Evolutionary conservation across 2,888 invertebrate genomes (phyloP).

Genomic region (Lordiphosa fenestrarum): DNA sequence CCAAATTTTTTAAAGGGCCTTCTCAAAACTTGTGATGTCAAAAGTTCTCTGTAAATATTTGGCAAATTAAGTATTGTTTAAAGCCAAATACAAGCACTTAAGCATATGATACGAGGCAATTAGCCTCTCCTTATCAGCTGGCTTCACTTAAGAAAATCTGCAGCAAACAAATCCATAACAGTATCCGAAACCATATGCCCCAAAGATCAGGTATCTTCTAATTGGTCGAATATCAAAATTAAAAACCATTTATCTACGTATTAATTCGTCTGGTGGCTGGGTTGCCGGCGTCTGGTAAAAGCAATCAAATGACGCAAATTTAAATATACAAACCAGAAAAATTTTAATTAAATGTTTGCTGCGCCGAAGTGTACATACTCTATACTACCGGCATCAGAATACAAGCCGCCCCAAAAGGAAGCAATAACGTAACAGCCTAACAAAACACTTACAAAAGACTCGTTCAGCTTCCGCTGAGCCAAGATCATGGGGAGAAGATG

Average conservation of each 20-base stretch:
- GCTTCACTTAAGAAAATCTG: conserved; percentile 16
- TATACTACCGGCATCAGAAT: too few relatives aligned
- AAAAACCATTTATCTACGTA: conserved; percentile 12
- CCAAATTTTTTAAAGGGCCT: too few relatives aligned
- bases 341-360: conserved; percentile 3
- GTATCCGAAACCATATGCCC: conserved; percentile 10
- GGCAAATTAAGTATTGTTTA: neutral
- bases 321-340: conserved; percentile 1
- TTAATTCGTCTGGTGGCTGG: neutral
- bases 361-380: too few relatives aligned
- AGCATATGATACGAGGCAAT: conserved; percentile 7
- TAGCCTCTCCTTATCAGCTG: conserved; percentile 29
- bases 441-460: conserved; percentile 8
- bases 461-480: conserved; percentile 4
- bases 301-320: conserved; percentile 34
- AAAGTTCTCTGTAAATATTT: conserved; percentile 9
- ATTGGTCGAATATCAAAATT: conserved; percentile 18
- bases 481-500: neutral
- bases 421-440: too few relatives aligned
- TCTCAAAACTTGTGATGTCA: neutral
- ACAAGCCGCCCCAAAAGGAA: too few relatives aligned
- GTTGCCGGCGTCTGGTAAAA: conserved; percentile 2
- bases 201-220: conserved; percentile 43
- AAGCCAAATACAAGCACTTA: neutral
- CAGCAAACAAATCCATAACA: conserved; percentile 20